Base-by-base conservation (phyloP, 2,888 invertebrate species). In the Meganola albula region DNA sequence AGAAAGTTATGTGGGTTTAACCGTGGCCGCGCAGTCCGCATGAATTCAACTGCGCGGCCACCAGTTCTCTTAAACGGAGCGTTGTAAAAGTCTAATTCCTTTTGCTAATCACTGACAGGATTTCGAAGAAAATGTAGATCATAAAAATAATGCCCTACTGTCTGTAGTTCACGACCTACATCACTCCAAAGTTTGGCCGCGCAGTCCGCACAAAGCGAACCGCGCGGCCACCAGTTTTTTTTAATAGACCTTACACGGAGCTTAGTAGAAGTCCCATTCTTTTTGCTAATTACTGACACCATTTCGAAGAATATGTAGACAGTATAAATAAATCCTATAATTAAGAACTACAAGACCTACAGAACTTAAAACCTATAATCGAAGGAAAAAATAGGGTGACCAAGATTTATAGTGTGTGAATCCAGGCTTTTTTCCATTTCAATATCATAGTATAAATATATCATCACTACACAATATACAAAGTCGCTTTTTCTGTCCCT, bases 291-390 rank as follows among this genome's bases (percentile, higher is more conserved):
- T 11, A 29, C 29, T 25, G 28, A 29, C 4, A 34, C 21, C 12
- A 34, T 29, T 34, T 34, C 28, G 20, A 28, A 24, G 28, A 34
- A 34, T 10, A 21, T 12, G 22, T 29, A 29, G 21, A 33, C 23
- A 23, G 20, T 34, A 29, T 28, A 21, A 34, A 29, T 29, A 34
- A 24, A 34, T 16, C 29, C 34, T 24, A 24, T 20, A 28, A 24
- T 24, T 34, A 20, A 20, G 29, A 20, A 34, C 29, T 29, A 24
- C 29, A 34, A 16, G 29, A 34, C 24, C 29, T 34, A 34, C 29
- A 29, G 34, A 34, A 34, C 34, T 34, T 34, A 34, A 34, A 34
- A 23, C 23, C 27, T 27, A 28, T 28, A 24, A 24, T 29, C 34
- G 34, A 33, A 31, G 29, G 29, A 29, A 28, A 28, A 28, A 28